Conservation (phyloP, 2,113 vertebrate genomes). For the Lynx canadensis region DNA sequence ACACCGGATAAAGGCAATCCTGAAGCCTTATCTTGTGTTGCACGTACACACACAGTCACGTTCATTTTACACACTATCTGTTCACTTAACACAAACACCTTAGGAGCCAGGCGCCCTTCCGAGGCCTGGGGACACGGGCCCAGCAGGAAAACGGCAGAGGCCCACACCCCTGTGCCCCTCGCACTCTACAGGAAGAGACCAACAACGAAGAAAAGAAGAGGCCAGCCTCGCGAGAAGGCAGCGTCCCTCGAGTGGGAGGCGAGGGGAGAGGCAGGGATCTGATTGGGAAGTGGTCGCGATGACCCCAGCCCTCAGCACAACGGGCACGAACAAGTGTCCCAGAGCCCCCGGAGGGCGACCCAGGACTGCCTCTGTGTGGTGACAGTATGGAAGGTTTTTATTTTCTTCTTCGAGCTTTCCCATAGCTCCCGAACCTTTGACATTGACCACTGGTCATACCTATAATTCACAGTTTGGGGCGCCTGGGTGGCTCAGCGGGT, state of each 20-base stretch:
- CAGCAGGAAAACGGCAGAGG: no score
- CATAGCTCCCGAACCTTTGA: not conserved
- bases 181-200: not conserved
- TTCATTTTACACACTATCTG: not conserved
- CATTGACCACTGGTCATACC: not conserved
- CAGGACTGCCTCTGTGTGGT: not conserved
- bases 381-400: rapidly evolving
- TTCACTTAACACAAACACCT: not conserved
- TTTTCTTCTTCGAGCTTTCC: not conserved
- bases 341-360: rapidly evolving
- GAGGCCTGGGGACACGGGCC: not conserved
- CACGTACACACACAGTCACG: rapidly evolving
- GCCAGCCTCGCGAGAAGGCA: not conserved
- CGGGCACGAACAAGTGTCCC: rapidly evolving
- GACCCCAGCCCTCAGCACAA: not conserved
- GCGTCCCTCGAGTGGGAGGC: not conserved
- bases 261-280: rapidly evolving
- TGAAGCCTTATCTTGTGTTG: not conserved
- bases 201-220: no score
- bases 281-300: not conserved
- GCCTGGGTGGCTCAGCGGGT: no score
- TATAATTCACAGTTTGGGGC: not conserved
- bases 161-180: not conserved
- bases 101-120: not conserved
- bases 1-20: not conserved